Conservation (phyloP, 1,140 invertebrate genomes). For the Monomorium pharaonis region DNA sequence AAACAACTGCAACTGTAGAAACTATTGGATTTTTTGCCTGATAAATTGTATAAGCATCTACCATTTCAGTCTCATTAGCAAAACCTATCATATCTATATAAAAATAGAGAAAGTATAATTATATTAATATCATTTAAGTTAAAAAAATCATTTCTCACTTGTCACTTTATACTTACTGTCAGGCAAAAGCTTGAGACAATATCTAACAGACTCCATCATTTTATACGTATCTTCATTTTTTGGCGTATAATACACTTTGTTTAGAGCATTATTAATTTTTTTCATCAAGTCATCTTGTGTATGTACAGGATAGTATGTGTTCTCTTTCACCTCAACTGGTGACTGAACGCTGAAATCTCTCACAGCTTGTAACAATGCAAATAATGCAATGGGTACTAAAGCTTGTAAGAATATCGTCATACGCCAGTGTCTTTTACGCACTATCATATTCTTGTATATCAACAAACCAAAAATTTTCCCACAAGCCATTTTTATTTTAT, state of each 20-base stretch:
- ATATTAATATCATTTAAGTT: background rate
- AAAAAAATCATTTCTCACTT: background rate
- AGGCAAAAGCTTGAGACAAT: conserved; percentile 71
- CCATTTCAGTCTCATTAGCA: conserved; percentile 75
- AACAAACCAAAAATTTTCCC: conserved; percentile 76
- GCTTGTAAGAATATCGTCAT: conserved; percentile 78
- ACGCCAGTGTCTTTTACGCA: conserved; percentile 80
- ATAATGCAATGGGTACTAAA: conserved; percentile 68
- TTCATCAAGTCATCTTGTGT: conserved; percentile 59
- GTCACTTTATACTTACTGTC: conserved; percentile 71
- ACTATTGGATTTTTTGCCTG: conserved; percentile 55
- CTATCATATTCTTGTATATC: conserved; percentile 79
- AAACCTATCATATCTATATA: conserved; percentile 75
- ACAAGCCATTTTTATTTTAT: conserved; percentile 49
- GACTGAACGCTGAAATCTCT: no score
- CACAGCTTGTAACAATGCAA: no score
- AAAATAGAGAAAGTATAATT: conserved; percentile 30
- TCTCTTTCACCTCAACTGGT: conserved; percentile 31
- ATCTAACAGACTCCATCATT: conserved; percentile 70
- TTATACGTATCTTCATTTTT: conserved; percentile 67
- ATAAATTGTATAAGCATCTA: conserved; percentile 71
- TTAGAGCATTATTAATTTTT: conserved; percentile 52
- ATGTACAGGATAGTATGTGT: conserved; percentile 73
- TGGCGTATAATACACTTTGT: conserved; percentile 76
- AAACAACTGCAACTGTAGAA: conserved; percentile 74